Evolutionary conservation across 2,113 vertebrate genomes (phyloP).

Genomic region (Lichenostomus cassidix): DNA sequence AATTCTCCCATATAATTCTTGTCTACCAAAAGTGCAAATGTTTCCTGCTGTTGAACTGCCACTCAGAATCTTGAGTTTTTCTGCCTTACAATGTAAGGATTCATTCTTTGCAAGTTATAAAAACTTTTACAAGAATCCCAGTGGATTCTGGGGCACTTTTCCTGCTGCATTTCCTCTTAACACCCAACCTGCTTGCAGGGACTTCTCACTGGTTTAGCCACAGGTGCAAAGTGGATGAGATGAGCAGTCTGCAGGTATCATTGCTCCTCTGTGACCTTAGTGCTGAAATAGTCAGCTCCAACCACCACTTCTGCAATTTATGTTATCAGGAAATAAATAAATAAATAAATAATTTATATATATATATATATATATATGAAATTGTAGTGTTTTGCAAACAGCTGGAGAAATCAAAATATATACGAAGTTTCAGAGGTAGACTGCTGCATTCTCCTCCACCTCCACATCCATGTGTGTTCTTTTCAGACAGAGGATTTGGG

Average conservation of each 20-base stretch:
- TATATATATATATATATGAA: not conserved
- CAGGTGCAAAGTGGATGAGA: not conserved
- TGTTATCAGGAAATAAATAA: not conserved
- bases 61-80: not conserved
- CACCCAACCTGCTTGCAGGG: not conserved
- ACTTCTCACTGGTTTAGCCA: not conserved
- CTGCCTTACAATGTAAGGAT: not conserved
- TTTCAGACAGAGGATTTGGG: not conserved
- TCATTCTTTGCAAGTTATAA: not conserved
- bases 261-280: no score
- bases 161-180: fast-evolving
- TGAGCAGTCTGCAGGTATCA: not conserved
- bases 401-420: not conserved
- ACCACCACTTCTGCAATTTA: not conserved
- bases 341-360: no score
- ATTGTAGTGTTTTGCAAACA: not conserved
- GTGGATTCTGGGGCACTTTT: not conserved
- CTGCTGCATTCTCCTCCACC: no score
- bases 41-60: not conserved
- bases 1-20: not conserved
- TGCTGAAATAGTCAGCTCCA: not conserved
- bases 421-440: not conserved
- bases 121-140: not conserved
- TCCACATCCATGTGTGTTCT: fast-evolving
- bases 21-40: fast-evolving